Conservation (phyloP, 2,113 vertebrate genomes). For the Pituophis catenifer region DNA sequence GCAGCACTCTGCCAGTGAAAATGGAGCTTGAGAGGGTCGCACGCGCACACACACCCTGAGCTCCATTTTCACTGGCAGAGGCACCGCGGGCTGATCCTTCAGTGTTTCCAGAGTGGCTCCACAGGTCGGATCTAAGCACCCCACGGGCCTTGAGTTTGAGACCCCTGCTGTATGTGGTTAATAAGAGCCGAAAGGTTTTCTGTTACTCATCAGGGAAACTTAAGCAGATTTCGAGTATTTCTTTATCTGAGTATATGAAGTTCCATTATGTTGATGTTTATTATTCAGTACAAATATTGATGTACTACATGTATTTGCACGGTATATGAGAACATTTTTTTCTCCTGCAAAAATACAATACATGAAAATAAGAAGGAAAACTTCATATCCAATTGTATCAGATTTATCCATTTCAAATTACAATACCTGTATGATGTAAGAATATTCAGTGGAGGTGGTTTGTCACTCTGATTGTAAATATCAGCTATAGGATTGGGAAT, state of each 20-base stretch:
- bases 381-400: not conserved
- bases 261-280: not conserved
- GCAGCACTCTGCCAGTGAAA: too few species aligned
- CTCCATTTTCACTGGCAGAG: too few species aligned
- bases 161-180: too few species aligned
- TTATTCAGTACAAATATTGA: not conserved
- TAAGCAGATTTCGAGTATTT: not conserved
- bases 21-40: too few species aligned
- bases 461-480: conserved; percentile 92
- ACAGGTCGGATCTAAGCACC: too few species aligned
- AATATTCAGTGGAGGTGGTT: conserved; percentile 92
- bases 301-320: not conserved
- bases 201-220: not conserved
- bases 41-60: too few species aligned
- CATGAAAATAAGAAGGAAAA: not conserved
- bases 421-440: conserved; percentile 87
- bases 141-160: too few species aligned
- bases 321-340: not conserved
- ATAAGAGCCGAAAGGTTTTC: not conserved
- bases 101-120: too few species aligned
- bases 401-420: accelerated
- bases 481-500: conserved; percentile 89
- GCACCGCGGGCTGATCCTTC: too few species aligned
- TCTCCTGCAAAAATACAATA: not conserved
- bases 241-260: not conserved